A percentile compares a stretch with the other conserved stretches of the same genome.
These are phyloP conservation scores for Hirtodrosophila histrioides DNA, from an alignment of 2,888 invertebrate genomes.

Conservation along the genomic window DNA sequence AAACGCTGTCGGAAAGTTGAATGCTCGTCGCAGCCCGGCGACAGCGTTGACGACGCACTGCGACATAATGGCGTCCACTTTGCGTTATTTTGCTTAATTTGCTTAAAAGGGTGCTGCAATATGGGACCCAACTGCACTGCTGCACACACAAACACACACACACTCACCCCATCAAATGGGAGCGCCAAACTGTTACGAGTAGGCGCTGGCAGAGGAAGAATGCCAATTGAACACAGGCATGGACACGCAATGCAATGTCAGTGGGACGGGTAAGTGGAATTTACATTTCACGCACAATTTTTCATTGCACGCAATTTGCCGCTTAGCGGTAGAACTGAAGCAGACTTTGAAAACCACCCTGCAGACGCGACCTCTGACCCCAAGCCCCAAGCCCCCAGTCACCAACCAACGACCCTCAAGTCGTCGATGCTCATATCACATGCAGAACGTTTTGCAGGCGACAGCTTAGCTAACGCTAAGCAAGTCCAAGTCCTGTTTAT, in stretches of 20 bases:
- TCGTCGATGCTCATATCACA: constrained; percentile 66
- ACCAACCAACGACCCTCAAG: neutral
- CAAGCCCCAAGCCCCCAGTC: neutral
- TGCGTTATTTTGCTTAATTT: constrained; percentile 82
- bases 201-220: constrained; percentile 28
- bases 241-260: constrained; percentile 64
- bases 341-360: constrained; percentile 21
- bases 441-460: constrained; percentile 70
- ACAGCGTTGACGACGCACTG: constrained; percentile 57
- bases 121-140: constrained; percentile 34
- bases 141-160: constrained; percentile 20
- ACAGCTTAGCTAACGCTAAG: constrained; percentile 71
- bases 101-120: constrained; percentile 76
- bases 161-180: constrained; percentile 20
- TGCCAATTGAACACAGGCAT: constrained; percentile 42
- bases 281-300: constrained; percentile 82
- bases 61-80: constrained; percentile 82
- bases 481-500: constrained; percentile 59
- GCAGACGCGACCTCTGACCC: too few species aligned
- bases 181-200: constrained; percentile 55
- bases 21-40: constrained; percentile 9
- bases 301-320: constrained; percentile 79
- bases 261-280: constrained; percentile 55
- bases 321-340: constrained; percentile 60
- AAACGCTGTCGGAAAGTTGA: constrained; percentile 53